phyloP scores from a whole-genome alignment of 2,797 vertebrate species.

The Centropyge bicolor region DNA sequence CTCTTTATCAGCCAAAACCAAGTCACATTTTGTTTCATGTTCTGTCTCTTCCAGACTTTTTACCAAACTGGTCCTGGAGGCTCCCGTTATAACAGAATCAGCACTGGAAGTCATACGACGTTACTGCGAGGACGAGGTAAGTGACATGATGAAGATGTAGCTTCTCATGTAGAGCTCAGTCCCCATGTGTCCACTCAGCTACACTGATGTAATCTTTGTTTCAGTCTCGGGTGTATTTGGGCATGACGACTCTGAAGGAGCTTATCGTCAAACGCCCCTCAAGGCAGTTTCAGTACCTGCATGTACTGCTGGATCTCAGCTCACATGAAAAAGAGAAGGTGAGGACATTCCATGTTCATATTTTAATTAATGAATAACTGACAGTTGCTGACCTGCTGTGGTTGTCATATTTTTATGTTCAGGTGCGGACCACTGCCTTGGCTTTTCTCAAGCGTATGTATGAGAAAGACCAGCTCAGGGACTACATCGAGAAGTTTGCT shows the following conservation, averaged over 20 bases:
- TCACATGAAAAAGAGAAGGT: conserved; percentile 98
- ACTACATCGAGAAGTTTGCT: conserved; percentile 96
- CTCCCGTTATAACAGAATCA: conserved; percentile 93
- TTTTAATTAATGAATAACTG: background rate
- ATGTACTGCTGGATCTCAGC: conserved; percentile 95
- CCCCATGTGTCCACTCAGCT: background rate
- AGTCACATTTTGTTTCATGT: background rate
- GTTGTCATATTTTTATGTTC: background rate
- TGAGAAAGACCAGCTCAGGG: conserved; percentile 93
- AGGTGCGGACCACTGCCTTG: conserved; percentile 94
- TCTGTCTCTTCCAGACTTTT: conserved; percentile 86
- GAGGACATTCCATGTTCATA: background rate
- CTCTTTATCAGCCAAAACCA: fast-evolving
- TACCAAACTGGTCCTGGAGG: conserved; percentile 95
- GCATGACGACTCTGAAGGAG: conserved; percentile 95
- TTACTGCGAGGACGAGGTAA: conserved; percentile 98
- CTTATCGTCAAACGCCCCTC: conserved; percentile 93
- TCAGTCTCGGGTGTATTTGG: conserved; percentile 94
- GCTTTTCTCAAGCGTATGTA: conserved; percentile 96
- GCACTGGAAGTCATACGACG: conserved; percentile 94
- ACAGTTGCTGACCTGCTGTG: background rate
- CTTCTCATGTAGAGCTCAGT: fast-evolving
- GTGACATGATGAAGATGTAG: background rate
- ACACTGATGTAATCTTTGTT: background rate
- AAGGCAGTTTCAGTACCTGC: conserved; percentile 95